Evolutionary conservation across 2,888 invertebrate genomes (phyloP), one percentile per base, ranked within the genome.

Genomic region (Hipparchia semele): DNA sequence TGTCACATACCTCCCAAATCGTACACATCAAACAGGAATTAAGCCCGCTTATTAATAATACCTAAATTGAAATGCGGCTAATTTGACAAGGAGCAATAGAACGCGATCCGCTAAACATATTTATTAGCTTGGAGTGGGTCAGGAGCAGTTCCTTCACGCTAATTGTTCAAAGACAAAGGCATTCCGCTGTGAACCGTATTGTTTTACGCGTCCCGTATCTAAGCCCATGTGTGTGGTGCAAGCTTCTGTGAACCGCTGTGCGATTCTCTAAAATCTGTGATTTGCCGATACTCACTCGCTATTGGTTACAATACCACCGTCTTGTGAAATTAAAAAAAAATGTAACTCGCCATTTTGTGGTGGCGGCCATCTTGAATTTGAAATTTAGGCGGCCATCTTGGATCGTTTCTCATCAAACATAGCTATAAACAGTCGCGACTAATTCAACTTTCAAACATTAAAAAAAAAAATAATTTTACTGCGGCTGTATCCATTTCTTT

Each of bases 81-180:
- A 66, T 73, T 71, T 69, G 71, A 77, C 13, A 56, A 60, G 56
- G 67, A 61, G 39, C 51, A 46, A 56, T 53, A 59, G 46, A 59
- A 46, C 59, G 23, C 68, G 53, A 53, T 58, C n/a, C 46, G 58
- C 75, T 75, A 76, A 75, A 74, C 78, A 74, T 80, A 81, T 81
- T 80, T 83, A 85, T 83, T 80, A 81, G 77, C 80, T 77, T 72
- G 70, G 80, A 80, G 77, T 77, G 79, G 87, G 86, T 89, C 87
- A 85, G 82, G 84, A 86, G 85, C 85, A 86, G 85, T 86, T 82
- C 83, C 84, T 85, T 83, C 83, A 79, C 82, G 83, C 84, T 89
- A 89, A 90, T 90, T 89, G 87, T 87, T 82, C 82, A 77, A 81
- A 86, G 83, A 84, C 84, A 83, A 85, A 86, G 82, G 86, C 83